Percentiles rank a stretch among this genome's conserved stretches.
Evolutionary conservation across 2,113 vertebrate genomes (phyloP).

Genomic region (Chlorodrepanis virens): DNA sequence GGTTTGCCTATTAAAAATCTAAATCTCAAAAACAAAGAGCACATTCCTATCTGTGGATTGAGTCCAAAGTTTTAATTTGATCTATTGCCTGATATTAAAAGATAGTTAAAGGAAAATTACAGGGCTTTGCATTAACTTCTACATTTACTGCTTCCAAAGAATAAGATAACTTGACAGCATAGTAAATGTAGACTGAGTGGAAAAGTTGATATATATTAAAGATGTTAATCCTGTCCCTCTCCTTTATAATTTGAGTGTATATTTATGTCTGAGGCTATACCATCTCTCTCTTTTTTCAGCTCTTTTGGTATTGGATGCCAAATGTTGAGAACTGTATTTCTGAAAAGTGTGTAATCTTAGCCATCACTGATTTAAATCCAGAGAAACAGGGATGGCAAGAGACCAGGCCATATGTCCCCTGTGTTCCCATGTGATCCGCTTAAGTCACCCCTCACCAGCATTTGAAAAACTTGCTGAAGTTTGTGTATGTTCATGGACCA

Average conservation of each 20-base stretch:
- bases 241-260: background rate
- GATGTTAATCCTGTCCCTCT: background rate
- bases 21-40: background rate
- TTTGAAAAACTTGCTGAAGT: background rate
- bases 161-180: background rate
- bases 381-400: background rate
- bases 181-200: background rate
- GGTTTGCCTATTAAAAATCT: background rate
- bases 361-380: background rate
- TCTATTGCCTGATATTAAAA: constrained; percentile 17
- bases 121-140: constrained; percentile 27
- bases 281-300: background rate
- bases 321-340: background rate
- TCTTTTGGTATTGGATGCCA: background rate
- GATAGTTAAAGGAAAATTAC: background rate
- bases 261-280: background rate
- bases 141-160: background rate
- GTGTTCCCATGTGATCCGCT: background rate
- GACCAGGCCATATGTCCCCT: background rate
- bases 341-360: background rate
- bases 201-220: background rate
- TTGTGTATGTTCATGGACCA: accelerated
- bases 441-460: background rate
- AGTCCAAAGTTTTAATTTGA: background rate
- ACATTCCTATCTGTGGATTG: background rate